Conservation (phyloP, 2,888 invertebrate genomes). For the Resseliella maxima region DNA sequence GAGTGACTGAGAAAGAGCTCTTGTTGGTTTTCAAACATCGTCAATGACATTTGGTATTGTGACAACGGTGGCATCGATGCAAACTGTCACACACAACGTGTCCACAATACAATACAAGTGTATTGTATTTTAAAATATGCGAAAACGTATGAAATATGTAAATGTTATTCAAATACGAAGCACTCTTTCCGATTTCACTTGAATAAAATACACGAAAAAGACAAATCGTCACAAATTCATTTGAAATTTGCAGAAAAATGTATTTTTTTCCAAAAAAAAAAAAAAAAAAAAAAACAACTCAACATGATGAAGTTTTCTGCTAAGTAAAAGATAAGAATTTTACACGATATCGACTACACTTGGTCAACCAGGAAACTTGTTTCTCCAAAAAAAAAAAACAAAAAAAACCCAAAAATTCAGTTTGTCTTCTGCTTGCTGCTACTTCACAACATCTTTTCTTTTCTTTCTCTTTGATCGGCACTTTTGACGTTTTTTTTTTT, state of each 20-base stretch:
- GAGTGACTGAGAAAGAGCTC: neutral
- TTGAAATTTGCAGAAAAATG: too few relatives aligned
- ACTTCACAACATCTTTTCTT: too few relatives aligned
- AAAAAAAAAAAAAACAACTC: too few relatives aligned
- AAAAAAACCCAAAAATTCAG: neutral
- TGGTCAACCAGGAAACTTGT: too few relatives aligned
- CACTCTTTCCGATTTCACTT: slow-evolving; percentile 47
- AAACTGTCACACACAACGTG: slow-evolving; percentile 51
- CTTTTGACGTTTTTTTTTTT: too few relatives aligned
- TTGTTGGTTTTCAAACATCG: neutral
- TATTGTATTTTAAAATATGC: slow-evolving; percentile 35
- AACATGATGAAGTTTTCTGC: too few relatives aligned
- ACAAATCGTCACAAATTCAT: too few relatives aligned
- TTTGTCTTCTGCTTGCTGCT: neutral
- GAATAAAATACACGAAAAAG: neutral
- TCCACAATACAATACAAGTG: neutral
- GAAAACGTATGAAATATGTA: neutral
- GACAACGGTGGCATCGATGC: slow-evolving; percentile 1
- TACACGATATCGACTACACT: too few relatives aligned
- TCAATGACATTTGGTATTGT: slow-evolving; percentile 13
- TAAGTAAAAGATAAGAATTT: too few relatives aligned
- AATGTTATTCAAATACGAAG: slow-evolving; percentile 42
- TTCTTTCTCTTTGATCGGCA: too few relatives aligned
- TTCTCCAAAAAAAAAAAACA: too few relatives aligned
- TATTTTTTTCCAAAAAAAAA: too few relatives aligned